Conservation (phyloP, 2,113 vertebrate species). For the Platanista minor region DNA sequence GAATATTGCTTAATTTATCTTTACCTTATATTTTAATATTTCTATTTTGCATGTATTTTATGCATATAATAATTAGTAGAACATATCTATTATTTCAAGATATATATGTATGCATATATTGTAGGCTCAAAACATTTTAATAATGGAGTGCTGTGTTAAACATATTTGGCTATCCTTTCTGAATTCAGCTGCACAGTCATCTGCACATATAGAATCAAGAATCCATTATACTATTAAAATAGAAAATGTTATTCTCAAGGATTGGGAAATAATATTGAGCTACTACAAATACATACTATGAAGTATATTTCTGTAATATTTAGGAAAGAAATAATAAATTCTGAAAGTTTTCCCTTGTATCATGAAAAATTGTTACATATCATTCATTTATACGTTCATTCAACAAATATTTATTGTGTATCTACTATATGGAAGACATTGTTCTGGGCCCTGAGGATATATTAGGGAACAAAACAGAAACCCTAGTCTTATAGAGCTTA, state of each 20-base stretch:
- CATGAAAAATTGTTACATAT: background rate
- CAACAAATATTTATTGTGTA: background rate
- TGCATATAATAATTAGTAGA: background rate
- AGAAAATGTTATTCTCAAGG: background rate
- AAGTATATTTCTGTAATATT: background rate
- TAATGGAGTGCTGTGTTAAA: background rate
- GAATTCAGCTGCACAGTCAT: background rate
- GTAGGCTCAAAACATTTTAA: background rate
- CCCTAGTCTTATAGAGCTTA: background rate
- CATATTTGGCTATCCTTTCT: background rate
- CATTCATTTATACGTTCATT: background rate
- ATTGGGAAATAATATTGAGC: background rate
- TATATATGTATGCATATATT: background rate
- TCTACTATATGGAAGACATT: background rate
- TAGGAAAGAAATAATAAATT: background rate
- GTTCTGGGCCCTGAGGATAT: background rate
- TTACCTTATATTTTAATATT: background rate
- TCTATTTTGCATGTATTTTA: background rate
- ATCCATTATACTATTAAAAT: background rate
- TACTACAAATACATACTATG: background rate
- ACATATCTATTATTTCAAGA: background rate
- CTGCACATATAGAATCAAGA: background rate
- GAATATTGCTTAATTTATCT: background rate
- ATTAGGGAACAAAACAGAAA: background rate
- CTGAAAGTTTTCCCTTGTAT: background rate